Evolutionary conservation across 2,888 invertebrate genomes (phyloP), one percentile per base, ranked within the genome.

Genomic region (Cyclophora punctaria): DNA sequence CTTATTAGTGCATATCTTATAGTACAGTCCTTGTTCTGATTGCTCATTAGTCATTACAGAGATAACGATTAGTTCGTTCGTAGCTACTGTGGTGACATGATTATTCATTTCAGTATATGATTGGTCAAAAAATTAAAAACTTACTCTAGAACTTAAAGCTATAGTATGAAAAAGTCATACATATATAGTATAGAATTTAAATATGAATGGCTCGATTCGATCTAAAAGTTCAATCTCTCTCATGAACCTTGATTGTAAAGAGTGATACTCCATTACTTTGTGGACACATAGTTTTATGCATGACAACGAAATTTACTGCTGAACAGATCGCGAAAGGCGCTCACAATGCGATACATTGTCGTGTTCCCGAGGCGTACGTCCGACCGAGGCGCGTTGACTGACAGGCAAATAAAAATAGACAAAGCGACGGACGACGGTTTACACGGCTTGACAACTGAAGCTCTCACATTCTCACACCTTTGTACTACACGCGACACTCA

Each of bases 351-450:
- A 66, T 69, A 78, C 77, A 83, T 74, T 83, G 84, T 84, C 77
- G 75, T 72, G 72, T 66, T 70, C 74, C 75, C 71, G 71, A 66
- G 70, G 73, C 73, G 73, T 67, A 66, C 72, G 75, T 75, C 75
- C 73, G 64, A 72, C 63, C 60, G 67, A 71, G 76, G 67, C 72
- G 70, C 70, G 75, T 75, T 84, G 84, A 85, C 73, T 81, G 86
- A 85, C 85, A 81, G 78, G 73, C 77, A 82, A 85, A 86, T 83
- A 85, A 83, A 83, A 78, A 73, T 74, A 78, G 74, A 83, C 78
- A 82, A 80, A 78, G 72, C 58, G 58, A 56, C 59, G 56, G 53
- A 58, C 55, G 54, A 48, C 55, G 47, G 57, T 49, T 37, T 37
- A 37, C 57, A 57, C 57, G 59, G 48, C 60, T 46, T 48, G 46